phyloP scores from a whole-genome alignment of 2,797 vertebrate genomes.

The Sebastes hubbsi region DNA sequence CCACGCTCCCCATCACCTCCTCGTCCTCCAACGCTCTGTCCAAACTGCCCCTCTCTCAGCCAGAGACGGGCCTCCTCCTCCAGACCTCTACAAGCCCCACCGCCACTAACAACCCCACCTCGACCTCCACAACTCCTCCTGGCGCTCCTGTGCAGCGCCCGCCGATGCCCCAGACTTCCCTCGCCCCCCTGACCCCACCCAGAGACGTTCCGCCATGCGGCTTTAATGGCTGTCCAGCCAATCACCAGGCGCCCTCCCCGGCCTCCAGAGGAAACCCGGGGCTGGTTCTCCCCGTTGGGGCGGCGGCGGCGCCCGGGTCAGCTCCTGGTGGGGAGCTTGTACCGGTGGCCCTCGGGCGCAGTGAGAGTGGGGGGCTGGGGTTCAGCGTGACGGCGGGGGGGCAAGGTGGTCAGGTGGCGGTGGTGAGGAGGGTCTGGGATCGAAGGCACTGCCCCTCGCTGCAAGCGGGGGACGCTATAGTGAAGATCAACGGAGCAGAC shows the following conservation, averaged over 20 bases:
- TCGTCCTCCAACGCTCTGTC: slow-evolving; percentile 53
- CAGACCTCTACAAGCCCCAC: slow-evolving; percentile 33
- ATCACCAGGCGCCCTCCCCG: slow-evolving; percentile 44
- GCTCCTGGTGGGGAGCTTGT: slow-evolving; percentile 72
- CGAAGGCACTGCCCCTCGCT: slow-evolving; percentile 81
- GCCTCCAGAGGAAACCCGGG: slow-evolving; percentile 45
- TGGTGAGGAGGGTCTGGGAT: slow-evolving; percentile 86
- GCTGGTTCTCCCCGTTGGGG: slow-evolving; percentile 19
- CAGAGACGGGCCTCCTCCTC: slow-evolving; percentile 49
- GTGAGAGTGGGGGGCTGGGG: slow-evolving; percentile 77
- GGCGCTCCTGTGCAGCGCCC: slow-evolving; percentile 55
- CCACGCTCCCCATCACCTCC: slow-evolving; percentile 59
- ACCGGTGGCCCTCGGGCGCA: slow-evolving; percentile 79
- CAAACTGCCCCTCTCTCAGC: slow-evolving; percentile 68
- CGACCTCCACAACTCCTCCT: slow-evolving; percentile 53
- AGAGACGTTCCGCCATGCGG: slow-evolving; percentile 72
- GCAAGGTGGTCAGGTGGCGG: slow-evolving; percentile 72
- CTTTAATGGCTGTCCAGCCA: slow-evolving; percentile 77
- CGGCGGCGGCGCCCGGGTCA: slow-evolving; percentile 10
- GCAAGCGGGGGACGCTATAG: slow-evolving; percentile 82
- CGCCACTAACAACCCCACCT: not conserved
- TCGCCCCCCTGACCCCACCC: slow-evolving; percentile 47
- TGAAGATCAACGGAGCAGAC: slow-evolving; percentile 87
- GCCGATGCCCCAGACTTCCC: slow-evolving; percentile 67
- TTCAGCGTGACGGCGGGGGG: slow-evolving; percentile 84